These are phyloP conservation scores for Enhydra lutris DNA, from an alignment of 2,113 vertebrate genomes.

Conservation along the genomic window DNA sequence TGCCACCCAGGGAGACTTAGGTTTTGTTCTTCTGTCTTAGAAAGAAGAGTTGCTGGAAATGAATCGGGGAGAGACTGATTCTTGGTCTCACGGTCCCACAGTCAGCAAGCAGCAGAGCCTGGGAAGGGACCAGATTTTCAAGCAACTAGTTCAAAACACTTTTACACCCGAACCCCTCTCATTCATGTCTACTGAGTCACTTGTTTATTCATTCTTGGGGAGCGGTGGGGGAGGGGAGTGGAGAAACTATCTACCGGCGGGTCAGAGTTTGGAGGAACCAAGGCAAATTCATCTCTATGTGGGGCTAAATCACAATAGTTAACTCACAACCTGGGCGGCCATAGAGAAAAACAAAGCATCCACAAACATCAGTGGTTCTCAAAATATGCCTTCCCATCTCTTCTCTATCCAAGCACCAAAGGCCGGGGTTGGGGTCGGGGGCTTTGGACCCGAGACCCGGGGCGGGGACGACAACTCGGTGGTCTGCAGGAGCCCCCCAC, in stretches of 20 bases:
- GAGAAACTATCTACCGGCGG: neutral
- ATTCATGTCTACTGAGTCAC: neutral
- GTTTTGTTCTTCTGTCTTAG: neutral
- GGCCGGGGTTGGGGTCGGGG: accelerated
- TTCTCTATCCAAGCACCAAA: neutral
- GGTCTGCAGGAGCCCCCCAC: neutral
- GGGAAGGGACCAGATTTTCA: neutral
- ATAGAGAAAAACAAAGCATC: neutral
- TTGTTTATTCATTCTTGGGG: neutral
- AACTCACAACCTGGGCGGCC: neutral
- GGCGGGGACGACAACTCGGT: accelerated
- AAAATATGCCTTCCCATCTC: neutral
- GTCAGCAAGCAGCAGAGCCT: neutral
- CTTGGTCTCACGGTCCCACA: neutral
- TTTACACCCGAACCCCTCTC: neutral
- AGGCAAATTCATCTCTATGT: neutral
- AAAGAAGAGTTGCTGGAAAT: neutral
- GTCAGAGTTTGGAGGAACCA: neutral
- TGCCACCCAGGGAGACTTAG: neutral
- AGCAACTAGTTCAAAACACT: neutral
- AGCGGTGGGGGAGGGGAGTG: neutral
- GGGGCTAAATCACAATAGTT: too few species aligned
- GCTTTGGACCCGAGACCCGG: neutral
- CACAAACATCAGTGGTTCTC: neutral
- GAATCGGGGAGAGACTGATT: neutral